phyloP scores from a whole-genome alignment of 1,140 invertebrate species.

The Hylaeus volcanicus region DNA sequence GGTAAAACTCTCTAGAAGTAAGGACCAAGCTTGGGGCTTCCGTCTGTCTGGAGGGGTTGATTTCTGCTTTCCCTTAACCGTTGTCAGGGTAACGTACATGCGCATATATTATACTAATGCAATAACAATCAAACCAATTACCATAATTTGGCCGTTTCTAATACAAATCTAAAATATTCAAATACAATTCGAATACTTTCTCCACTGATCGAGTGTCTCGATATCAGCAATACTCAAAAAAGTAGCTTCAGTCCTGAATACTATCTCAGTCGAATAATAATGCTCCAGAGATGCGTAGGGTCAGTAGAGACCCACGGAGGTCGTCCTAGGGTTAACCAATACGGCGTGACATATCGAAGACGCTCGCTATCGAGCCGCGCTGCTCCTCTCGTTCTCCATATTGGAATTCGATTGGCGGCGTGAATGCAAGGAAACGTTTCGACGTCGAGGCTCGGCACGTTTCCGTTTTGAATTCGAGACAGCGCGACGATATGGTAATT shows the following conservation, averaged over 20 bases:
- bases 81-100: constrained; percentile 85
- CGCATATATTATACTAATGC: neutral
- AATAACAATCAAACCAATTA: neutral
- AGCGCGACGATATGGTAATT: neutral
- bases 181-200: too few relatives aligned
- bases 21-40: constrained; percentile 88
- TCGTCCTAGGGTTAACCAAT: neutral
- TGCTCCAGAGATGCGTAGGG: too few relatives aligned
- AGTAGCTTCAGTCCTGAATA: too few relatives aligned
- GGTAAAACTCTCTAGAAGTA: constrained; percentile 78
- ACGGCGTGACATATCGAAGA: too few relatives aligned
- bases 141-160: too few relatives aligned
- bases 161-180: too few relatives aligned
- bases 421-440: neutral
- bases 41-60: constrained; percentile 89
- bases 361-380: neutral
- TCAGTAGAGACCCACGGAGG: too few relatives aligned
- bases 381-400: neutral
- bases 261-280: too few relatives aligned
- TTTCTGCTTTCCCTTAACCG: constrained; percentile 86
- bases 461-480: neutral
- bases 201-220: too few relatives aligned
- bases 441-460: neutral
- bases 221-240: too few relatives aligned
- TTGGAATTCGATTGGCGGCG: neutral